Conservation (phyloP, 2,888 invertebrate species). For the Lithophane leautieri region DNA sequence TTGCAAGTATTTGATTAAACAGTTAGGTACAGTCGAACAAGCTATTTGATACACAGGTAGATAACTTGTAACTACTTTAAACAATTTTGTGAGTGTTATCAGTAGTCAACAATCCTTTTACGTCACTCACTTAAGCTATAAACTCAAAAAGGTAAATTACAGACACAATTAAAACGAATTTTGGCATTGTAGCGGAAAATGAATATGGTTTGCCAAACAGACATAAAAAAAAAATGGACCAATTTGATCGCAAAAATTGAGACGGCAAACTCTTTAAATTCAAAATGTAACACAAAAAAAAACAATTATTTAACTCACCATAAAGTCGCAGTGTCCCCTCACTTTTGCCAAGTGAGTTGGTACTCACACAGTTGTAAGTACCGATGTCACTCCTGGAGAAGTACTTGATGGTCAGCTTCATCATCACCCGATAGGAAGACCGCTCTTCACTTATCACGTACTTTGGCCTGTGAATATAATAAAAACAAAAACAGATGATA, state of each 20-base stretch:
- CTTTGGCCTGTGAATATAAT: conserved; percentile 90
- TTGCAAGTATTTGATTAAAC: not conserved
- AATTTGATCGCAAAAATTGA: not conserved
- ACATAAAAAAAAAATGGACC: not conserved
- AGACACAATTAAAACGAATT: too few relatives aligned
- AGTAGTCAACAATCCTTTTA: too few relatives aligned
- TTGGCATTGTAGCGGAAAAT: too few relatives aligned
- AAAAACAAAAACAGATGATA: too few relatives aligned
- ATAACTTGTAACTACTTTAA: too few relatives aligned
- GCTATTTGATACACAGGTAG: too few relatives aligned
- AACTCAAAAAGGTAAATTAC: too few relatives aligned
- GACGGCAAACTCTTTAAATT: not conserved
- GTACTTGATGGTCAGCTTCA: conserved; percentile 92
- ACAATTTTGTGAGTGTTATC: too few relatives aligned
- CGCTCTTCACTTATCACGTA: conserved; percentile 93
- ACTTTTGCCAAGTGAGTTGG: conserved; percentile 94
- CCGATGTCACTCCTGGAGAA: conserved; percentile 90
- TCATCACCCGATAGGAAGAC: conserved; percentile 93
- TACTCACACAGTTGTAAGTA: conserved; percentile 95
- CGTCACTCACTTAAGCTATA: too few relatives aligned
- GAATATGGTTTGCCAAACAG: too few relatives aligned
- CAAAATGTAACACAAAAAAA: not conserved
- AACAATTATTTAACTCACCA: conserved; percentile 73
- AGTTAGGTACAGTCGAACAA: too few relatives aligned
- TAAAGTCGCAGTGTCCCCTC: conserved; percentile 94